Evolutionary conservation across 1,140 invertebrate species (phyloP).

Genomic region (Drosophila nigrodunni): DNA sequence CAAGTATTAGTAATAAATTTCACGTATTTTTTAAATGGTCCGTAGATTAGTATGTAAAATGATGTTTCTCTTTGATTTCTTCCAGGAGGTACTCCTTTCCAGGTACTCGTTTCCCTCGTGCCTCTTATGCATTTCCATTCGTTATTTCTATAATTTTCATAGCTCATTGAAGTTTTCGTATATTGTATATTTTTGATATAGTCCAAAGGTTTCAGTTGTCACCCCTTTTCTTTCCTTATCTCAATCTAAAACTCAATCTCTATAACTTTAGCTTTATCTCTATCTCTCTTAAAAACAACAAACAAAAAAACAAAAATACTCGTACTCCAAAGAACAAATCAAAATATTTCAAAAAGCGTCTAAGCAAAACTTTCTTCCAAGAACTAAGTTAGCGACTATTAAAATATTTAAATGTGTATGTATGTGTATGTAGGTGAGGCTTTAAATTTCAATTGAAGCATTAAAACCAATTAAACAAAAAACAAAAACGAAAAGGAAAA

Average conservation of each 20-base stretch:
- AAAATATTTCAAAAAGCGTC: slow-evolving; percentile 62
- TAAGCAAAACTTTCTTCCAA: slow-evolving; percentile 73
- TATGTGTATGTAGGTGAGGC: slow-evolving; percentile 71
- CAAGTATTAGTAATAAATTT: slow-evolving; percentile 47
- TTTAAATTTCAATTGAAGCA: slow-evolving; percentile 55
- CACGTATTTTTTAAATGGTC: slow-evolving; percentile 72
- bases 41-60: slow-evolving; percentile 70
- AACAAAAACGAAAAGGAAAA: slow-evolving; percentile 33
- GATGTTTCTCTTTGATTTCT: slow-evolving; percentile 42
- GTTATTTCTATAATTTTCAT: slow-evolving; percentile 1
- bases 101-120: slow-evolving; percentile 1
- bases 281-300: background rate
- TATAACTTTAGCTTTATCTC: background rate
- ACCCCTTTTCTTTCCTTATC: slow-evolving; percentile 3
- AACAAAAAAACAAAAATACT: background rate
- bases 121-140: slow-evolving; percentile 1
- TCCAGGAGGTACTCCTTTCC: slow-evolving; percentile 15
- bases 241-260: too few species aligned
- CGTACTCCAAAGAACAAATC: slow-evolving; percentile 62
- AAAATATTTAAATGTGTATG: slow-evolving; percentile 77
- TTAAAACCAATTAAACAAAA: slow-evolving; percentile 31
- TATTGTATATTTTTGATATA: slow-evolving; percentile 43
- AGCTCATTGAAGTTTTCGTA: slow-evolving; percentile 17
- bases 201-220: slow-evolving; percentile 66
- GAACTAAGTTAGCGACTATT: slow-evolving; percentile 75